These are phyloP conservation scores for Lycia hirtaria DNA, from an alignment of 2,888 invertebrate species.

Conservation along the genomic window DNA sequence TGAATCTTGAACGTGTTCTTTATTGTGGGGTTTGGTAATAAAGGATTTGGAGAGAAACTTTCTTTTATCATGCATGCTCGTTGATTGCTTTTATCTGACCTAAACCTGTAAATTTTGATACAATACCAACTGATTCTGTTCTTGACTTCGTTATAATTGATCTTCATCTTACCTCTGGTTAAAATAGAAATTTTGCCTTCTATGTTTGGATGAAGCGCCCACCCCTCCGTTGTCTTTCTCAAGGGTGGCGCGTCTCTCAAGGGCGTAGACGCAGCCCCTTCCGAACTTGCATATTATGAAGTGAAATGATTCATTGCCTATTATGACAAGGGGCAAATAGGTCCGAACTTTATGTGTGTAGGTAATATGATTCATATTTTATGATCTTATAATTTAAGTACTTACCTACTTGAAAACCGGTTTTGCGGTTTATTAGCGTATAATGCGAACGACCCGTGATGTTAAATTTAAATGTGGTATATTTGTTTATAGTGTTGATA, in stretches of 20 bases:
- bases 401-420: slow-evolving; percentile 30
- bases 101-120: no score
- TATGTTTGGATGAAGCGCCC: slow-evolving; percentile 53
- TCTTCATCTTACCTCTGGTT: slow-evolving; percentile 31
- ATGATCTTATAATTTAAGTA: slow-evolving; percentile 28
- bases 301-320: slow-evolving; percentile 36
- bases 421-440: slow-evolving; percentile 35
- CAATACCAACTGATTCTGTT: no score
- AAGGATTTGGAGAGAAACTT: no score
- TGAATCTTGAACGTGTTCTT: no score
- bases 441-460: slow-evolving; percentile 2
- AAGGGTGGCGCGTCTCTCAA: slow-evolving; percentile 44
- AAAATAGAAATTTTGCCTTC: slow-evolving; percentile 42
- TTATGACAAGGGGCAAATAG: slow-evolving; percentile 31
- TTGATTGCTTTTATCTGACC: no score
- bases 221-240: slow-evolving; percentile 16
- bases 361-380: slow-evolving; percentile 35
- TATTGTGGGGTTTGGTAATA: no score
- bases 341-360: slow-evolving; percentile 13
- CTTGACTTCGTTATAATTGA: slow-evolving; percentile 2
- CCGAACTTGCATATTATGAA: slow-evolving; percentile 24
- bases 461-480: background rate
- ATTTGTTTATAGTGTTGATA: background rate
- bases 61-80: no score
- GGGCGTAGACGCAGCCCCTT: slow-evolving; percentile 32